These are phyloP conservation scores for Halisarca cf. caerulea DNA, from an alignment of 37 sponge, comb jelly and placozoan species.

Conservation along the genomic window DNA sequence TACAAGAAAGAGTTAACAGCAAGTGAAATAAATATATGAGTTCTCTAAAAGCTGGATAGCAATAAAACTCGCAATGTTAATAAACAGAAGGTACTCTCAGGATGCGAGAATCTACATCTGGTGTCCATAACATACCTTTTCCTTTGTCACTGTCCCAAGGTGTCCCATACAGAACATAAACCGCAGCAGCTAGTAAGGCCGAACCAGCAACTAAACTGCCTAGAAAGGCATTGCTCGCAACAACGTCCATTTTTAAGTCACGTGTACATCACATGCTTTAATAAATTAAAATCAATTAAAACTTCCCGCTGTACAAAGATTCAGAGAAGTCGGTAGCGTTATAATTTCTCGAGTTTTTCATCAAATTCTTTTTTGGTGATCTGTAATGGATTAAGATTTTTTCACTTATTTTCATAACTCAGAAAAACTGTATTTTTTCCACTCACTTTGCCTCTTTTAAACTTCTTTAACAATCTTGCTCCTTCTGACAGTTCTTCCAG, in stretches of 20 bases:
- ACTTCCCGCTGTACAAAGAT: too few relatives aligned
- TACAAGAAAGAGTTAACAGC: too few relatives aligned
- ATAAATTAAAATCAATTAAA: too few relatives aligned
- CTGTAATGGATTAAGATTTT: background rate
- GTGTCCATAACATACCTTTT: too few relatives aligned
- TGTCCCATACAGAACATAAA: background rate
- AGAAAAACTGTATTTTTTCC: too few relatives aligned
- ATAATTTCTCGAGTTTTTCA: background rate
- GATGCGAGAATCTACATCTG: too few relatives aligned
- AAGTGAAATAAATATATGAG: too few relatives aligned
- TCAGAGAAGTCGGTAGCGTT: too few relatives aligned
- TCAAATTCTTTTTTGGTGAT: constrained; percentile 21
- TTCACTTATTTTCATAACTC: background rate
- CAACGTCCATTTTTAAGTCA: constrained; percentile 2
- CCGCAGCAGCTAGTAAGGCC: background rate
- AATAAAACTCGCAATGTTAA: too few relatives aligned
- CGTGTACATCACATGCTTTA: background rate
- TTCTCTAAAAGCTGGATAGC: too few relatives aligned
- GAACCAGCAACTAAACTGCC: background rate
- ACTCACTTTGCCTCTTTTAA: constrained; percentile 73
- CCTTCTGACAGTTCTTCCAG: constrained; percentile 85
- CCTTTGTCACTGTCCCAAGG: background rate
- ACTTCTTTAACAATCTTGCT: constrained; percentile 84
- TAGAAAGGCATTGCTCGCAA: background rate
- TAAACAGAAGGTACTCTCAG: too few relatives aligned